These are phyloP conservation scores for Drosophila leontia DNA, from an alignment of 1,140 invertebrate genomes.

Conservation along the genomic window DNA sequence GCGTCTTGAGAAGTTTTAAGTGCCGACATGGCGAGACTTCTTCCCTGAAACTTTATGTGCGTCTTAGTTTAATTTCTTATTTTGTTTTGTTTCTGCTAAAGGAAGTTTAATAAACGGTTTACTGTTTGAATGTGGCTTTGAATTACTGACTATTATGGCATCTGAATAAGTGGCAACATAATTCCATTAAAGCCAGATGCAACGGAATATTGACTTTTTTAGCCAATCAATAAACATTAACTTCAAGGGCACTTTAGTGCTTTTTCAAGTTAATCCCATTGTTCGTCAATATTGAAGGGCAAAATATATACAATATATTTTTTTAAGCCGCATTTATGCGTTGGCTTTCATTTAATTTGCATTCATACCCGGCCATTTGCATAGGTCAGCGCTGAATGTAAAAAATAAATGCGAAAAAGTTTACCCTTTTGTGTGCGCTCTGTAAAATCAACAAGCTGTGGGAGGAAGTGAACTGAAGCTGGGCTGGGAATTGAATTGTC, in stretches of 20 bases:
- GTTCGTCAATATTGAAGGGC: constrained; percentile 19
- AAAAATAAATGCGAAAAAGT: constrained; percentile 8
- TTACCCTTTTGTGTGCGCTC: constrained; percentile 1
- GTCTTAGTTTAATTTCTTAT: constrained; percentile 49
- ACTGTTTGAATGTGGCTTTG: background rate
- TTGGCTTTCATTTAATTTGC: constrained; percentile 63
- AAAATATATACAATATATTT: constrained; percentile 5
- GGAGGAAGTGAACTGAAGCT: constrained; percentile 15
- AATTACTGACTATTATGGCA: background rate
- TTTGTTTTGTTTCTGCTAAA: constrained; percentile 22
- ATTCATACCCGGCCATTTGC: constrained; percentile 35
- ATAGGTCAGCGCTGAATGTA: constrained; percentile 16
- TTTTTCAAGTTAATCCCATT: constrained; percentile 34
- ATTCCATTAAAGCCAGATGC: constrained; percentile 23
- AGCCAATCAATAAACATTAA: constrained; percentile 11
- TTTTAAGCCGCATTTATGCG: constrained; percentile 33
- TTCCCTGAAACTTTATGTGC: constrained; percentile 17
- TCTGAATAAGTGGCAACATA: background rate
- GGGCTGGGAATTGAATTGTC: constrained; percentile 61
- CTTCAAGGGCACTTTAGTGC: constrained; percentile 24
- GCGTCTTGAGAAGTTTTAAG: constrained; percentile 54
- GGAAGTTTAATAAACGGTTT: constrained; percentile 35
- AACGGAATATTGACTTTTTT: constrained; percentile 1
- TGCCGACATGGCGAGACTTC: constrained; percentile 18
- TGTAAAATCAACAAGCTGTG: constrained; percentile 10